A percentile compares a stretch with the other conserved stretches of the same genome.
phyloP scores from a whole-genome alignment of 2,113 vertebrate genomes.

The Podarcis cretensis region DNA sequence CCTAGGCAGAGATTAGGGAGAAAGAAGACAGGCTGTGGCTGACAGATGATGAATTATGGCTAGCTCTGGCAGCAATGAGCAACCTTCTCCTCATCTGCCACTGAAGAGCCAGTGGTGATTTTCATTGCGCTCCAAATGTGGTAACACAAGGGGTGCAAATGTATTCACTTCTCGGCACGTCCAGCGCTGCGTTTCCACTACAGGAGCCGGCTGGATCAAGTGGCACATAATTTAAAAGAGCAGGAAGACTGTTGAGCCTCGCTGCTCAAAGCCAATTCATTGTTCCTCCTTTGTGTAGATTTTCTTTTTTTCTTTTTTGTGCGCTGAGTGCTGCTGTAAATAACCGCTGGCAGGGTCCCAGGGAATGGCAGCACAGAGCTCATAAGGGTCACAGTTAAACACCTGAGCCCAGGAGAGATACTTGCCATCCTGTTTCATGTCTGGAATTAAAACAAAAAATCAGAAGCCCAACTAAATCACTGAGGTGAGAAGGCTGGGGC shows the following conservation, averaged over 20 bases:
- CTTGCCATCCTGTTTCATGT: not conserved
- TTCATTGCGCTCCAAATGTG: not conserved
- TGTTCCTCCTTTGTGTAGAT: not conserved
- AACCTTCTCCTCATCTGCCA: not conserved
- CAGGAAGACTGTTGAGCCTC: not conserved
- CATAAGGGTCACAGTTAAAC: not conserved
- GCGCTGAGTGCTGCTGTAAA: not conserved
- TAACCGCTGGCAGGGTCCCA: not conserved
- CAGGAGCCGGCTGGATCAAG: not conserved
- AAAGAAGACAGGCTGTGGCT: not conserved
- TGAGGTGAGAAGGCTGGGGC: not conserved
- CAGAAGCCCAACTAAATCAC: not conserved
- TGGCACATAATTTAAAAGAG: not conserved
- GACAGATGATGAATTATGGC: not conserved
- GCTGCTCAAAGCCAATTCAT: not conserved
- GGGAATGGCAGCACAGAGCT: not conserved
- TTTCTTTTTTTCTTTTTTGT: not conserved
- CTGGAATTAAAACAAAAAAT: not conserved
- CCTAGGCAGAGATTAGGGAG: not conserved
- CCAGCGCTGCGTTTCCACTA: not conserved
- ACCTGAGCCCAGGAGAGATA: not conserved
- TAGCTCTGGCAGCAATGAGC: not conserved
- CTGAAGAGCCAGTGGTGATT: not conserved
- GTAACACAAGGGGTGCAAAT: not conserved
- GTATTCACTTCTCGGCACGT: not conserved